Percentiles rank a stretch among this genome's conserved stretches.
Conservation (phyloP, 2,888 invertebrate genomes). For the Leptura quadrifasciata region DNA sequence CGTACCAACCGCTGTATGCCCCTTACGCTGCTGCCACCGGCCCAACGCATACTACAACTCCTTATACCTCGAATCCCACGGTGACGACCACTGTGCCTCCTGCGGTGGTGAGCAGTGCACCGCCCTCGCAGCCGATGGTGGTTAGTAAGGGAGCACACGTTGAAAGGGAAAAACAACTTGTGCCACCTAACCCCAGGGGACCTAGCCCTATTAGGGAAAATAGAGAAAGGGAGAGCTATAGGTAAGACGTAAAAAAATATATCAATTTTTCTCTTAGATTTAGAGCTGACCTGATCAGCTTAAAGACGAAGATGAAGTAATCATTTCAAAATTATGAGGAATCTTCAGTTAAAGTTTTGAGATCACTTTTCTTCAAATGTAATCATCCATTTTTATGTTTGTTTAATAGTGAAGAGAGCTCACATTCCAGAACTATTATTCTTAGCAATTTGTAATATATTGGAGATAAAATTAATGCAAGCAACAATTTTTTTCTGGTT, state of each 20-base stretch:
- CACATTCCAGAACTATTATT: too few species aligned
- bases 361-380: too few species aligned
- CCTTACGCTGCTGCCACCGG: slow-evolving; percentile 84
- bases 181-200: slow-evolving; percentile 84
- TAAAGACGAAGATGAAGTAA: too few species aligned
- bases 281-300: too few species aligned
- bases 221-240: slow-evolving; percentile 90
- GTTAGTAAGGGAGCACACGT: slow-evolving; percentile 32
- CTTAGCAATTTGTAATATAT: too few species aligned
- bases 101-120: slow-evolving; percentile 42
- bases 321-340: too few species aligned
- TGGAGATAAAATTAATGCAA: too few species aligned
- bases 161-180: slow-evolving; percentile 54
- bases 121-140: slow-evolving; percentile 48
- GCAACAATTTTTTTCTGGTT: too few species aligned
- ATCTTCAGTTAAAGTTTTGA: too few species aligned
- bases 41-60: slow-evolving; percentile 75
- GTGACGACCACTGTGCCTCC: slow-evolving; percentile 43
- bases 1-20: slow-evolving; percentile 81
- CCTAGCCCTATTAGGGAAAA: slow-evolving; percentile 79
- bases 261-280: too few species aligned
- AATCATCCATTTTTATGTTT: too few species aligned
- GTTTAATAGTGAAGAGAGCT: too few species aligned
- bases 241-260: slow-evolving; percentile 75
- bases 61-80: slow-evolving; percentile 81